These are phyloP conservation scores for Trichogramma evanescens DNA, from an alignment of 2,888 invertebrate genomes.

Conservation along the genomic window DNA sequence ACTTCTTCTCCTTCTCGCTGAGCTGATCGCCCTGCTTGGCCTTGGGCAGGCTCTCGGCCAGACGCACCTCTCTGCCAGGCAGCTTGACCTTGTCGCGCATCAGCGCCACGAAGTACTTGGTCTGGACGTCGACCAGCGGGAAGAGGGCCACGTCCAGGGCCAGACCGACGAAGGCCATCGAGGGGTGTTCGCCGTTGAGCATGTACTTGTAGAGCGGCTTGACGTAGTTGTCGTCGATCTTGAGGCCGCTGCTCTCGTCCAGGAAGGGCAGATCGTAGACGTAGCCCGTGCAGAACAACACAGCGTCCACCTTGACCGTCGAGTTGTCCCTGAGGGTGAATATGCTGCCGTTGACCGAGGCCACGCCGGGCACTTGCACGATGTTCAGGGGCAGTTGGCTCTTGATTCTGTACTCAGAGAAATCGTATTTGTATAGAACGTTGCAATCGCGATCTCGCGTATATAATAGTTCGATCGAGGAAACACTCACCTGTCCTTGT, in stretches of 20 bases:
- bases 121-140: constrained; percentile 63
- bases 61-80: constrained; percentile 49
- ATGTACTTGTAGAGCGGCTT: constrained; percentile 70
- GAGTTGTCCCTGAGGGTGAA: constrained; percentile 55
- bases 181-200: constrained; percentile 66
- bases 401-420: no score
- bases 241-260: constrained; percentile 56
- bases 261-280: constrained; percentile 66
- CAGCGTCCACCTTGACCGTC: constrained; percentile 56
- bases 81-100: constrained; percentile 55
- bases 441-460: no score
- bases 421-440: no score
- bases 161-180: constrained; percentile 69
- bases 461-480: no score
- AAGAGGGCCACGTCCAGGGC: constrained; percentile 62
- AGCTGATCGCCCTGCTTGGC: constrained; percentile 47
- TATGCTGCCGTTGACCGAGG: neutral
- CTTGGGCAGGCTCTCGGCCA: constrained; percentile 57
- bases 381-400: neutral
- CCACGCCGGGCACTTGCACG: neutral
- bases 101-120: constrained; percentile 56
- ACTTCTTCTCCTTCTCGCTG: constrained; percentile 44
- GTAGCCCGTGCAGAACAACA: constrained; percentile 73
- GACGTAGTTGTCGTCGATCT: constrained; percentile 53
- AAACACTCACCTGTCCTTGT: constrained; percentile 42